phyloP scores from a whole-genome alignment of 2,888 invertebrate genomes.

The Lamellibrachia columna region DNA sequence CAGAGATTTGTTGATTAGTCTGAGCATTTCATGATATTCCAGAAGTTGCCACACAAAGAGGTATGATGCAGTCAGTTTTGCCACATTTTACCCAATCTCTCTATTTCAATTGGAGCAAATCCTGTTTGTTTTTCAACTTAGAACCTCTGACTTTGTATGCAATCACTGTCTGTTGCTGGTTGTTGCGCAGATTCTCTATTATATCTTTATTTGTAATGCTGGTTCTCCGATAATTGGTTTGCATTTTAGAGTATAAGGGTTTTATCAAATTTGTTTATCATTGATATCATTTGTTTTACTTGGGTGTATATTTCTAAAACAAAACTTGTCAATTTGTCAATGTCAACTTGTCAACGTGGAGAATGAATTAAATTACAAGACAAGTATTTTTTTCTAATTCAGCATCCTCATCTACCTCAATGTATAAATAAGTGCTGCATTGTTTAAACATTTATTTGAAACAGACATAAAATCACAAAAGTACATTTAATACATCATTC shows the following conservation, averaged over 20 bases:
- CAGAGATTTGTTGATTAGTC: too few species aligned
- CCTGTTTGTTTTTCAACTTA: too few species aligned
- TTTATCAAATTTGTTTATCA: not conserved
- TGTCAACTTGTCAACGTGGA: not conserved
- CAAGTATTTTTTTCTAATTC: not conserved
- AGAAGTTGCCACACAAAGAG: too few species aligned
- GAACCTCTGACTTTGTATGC: too few species aligned
- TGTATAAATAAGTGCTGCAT: not conserved
- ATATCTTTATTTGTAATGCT: not conserved
- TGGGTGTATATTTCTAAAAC: not conserved
- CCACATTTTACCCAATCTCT: too few species aligned
- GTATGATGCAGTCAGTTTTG: too few species aligned
- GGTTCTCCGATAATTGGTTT: not conserved
- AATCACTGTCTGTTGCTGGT: too few species aligned
- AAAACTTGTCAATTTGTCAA: not conserved
- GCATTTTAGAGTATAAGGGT: not conserved
- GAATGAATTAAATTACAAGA: too few species aligned
- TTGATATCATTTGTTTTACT: not conserved
- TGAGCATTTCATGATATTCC: too few species aligned
- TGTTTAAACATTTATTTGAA: not conserved
- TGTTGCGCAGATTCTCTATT: not conserved
- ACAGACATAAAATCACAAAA: not conserved
- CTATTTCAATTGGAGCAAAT: too few species aligned
- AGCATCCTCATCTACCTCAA: not conserved
- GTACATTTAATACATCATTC: not conserved